Conservation (phyloP, 2,888 invertebrate genomes). For the Mythimna ferrago region DNA sequence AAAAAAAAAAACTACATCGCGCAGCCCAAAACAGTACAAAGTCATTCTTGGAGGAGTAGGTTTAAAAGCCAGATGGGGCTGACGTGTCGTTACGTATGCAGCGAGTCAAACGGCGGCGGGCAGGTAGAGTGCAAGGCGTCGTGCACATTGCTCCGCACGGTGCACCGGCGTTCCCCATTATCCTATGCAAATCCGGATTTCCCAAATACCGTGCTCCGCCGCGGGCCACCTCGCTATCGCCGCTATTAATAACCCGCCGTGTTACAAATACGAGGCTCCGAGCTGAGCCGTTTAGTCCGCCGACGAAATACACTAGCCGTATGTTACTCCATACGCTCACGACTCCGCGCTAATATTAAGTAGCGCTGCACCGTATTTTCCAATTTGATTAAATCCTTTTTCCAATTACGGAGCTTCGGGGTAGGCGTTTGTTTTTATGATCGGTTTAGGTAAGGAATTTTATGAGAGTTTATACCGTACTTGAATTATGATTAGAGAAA, state of each 20-base stretch:
- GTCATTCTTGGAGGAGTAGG: conserved; percentile 48
- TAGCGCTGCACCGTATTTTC: conserved; percentile 69
- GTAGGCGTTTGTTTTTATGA: conserved; percentile 67
- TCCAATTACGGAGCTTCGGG: conserved; percentile 67
- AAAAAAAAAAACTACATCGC: no score
- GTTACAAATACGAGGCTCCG: conserved; percentile 84
- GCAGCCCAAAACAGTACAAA: conserved; percentile 23
- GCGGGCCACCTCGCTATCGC: conserved; percentile 87
- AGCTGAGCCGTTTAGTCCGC: conserved; percentile 83
- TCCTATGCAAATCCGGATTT: conserved; percentile 90
- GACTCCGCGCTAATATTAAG: conserved; percentile 70
- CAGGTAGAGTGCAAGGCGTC: conserved; percentile 67
- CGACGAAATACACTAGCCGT: conserved; percentile 83
- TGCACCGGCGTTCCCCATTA: conserved; percentile 81
- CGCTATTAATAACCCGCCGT: conserved; percentile 87
- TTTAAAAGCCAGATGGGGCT: conserved; percentile 55
- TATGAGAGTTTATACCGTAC: conserved; percentile 32
- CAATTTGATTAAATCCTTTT: conserved; percentile 75
- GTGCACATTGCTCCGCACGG: conserved; percentile 75
- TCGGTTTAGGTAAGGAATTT: conserved; percentile 54
- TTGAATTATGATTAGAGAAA: conserved; percentile 20
- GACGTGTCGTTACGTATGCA: conserved; percentile 66
- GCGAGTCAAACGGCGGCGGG: conserved; percentile 57
- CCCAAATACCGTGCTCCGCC: conserved; percentile 87
- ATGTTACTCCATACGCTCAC: conserved; percentile 77